Evolutionary conservation across 1,140 invertebrate species (phyloP), one percentile per base, ranked within the genome.

Genomic region (Colletes gigas): DNA sequence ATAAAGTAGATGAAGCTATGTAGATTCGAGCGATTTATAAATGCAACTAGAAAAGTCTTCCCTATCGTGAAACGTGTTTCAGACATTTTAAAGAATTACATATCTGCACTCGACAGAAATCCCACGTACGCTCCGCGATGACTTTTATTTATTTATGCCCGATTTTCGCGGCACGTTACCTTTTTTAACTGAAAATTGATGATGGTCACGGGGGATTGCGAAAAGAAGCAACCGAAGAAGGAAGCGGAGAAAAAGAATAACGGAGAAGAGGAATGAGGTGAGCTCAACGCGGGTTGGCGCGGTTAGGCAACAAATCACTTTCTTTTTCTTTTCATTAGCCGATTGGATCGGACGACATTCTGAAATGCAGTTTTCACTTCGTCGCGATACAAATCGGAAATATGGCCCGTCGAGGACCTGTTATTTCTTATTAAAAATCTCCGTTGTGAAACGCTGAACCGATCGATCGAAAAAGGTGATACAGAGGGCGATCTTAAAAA

Each of bases 361-460:
- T 44, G 62, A 44, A 44, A 44, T 44, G 62, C 62, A 44, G 62
- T 65, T 65, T 65, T 65, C 62, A 65, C 62, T 44, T 44, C 9
- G 55, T n/a, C 55, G 62, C 39, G 62, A 65, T 65, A 65, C 39
- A 14, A 15, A 44, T 44, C 39, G 12, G 62, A 44, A 14, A 65
- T 44, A 0, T 4, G 15, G 30, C 39, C 39, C 19, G 57, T 60
- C 17, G 7, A 8, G 17, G 19, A 14, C 10, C 30, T 19, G 59
- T 39, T 14, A 10, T 1, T 44, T 44, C 10, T 62, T 3, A 62
- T 62, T 12, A 19, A 62, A 12, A 10, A 62, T 62, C 21, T 14
- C 59, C 10, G 4, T 39, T 12, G 21, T 10, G 59, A 62, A 39
- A 39, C 15, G 5, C 55, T 0, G 55, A 57, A 57, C 21, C 59